Conservation (phyloP, 2,113 vertebrate species). For the Urocitellus parryii region DNA sequence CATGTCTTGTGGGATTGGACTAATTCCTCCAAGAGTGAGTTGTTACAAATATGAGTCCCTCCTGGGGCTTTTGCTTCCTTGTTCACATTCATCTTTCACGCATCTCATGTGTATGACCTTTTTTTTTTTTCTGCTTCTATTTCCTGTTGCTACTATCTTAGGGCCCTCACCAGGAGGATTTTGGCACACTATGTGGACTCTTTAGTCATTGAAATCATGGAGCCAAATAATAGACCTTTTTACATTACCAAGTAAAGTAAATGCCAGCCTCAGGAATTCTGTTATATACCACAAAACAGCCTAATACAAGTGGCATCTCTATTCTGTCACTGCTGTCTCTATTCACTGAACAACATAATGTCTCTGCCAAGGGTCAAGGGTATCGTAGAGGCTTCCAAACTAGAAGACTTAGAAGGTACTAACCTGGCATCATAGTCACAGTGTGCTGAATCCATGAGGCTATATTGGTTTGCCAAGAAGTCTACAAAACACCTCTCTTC, state of each 20-base stretch:
- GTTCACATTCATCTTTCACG: not conserved
- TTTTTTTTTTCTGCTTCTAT: not conserved
- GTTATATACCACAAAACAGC: not conserved
- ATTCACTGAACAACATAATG: not conserved
- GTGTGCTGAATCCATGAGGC: not conserved
- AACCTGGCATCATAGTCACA: not conserved
- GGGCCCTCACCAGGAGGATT: not conserved
- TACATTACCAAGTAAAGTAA: not conserved
- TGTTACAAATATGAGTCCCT: not conserved
- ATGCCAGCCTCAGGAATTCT: not conserved
- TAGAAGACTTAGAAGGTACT: not conserved
- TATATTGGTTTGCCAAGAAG: not conserved
- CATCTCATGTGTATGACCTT: not conserved
- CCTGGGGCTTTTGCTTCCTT: not conserved
- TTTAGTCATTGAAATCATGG: not conserved
- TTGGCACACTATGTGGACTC: not conserved
- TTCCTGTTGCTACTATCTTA: fast-evolving
- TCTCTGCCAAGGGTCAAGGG: not conserved
- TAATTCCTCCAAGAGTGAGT: not conserved
- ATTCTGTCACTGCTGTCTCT: not conserved
- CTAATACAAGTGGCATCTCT: not conserved
- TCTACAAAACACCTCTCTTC: not conserved
- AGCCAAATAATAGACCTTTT: not conserved
- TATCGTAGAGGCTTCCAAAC: not conserved
- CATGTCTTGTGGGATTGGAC: too few relatives aligned